Conservation (phyloP, 2,113 vertebrate genomes). For the Microtus richardsoni region DNA sequence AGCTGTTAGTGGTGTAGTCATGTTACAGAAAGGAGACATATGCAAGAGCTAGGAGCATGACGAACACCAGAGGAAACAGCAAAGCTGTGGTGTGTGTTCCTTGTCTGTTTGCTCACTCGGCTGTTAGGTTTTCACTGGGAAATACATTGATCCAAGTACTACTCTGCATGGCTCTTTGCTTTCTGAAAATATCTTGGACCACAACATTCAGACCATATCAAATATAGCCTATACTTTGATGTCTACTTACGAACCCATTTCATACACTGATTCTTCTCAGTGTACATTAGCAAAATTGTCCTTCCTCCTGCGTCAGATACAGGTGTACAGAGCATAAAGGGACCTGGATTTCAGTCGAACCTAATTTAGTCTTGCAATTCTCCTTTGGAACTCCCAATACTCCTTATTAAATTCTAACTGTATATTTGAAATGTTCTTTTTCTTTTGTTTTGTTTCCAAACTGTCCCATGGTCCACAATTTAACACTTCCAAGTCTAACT, state of each 20-base stretch:
- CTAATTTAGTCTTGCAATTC: not conserved
- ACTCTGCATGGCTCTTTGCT: not conserved
- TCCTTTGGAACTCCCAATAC: not conserved
- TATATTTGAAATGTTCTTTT: not conserved
- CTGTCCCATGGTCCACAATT: not conserved
- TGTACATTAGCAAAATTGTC: not conserved
- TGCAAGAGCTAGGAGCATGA: not conserved
- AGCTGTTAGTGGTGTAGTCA: not conserved
- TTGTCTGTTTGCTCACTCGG: not conserved
- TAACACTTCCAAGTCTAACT: not conserved
- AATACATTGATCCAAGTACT: constrained; percentile 9
- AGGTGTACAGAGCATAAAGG: not conserved
- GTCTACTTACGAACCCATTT: not conserved
- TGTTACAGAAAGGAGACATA: not conserved
- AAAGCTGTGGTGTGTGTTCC: not conserved
- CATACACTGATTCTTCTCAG: not conserved
- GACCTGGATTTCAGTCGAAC: not conserved
- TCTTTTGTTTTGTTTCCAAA: not conserved
- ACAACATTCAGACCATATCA: constrained; percentile 38
- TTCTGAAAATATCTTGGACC: not conserved
- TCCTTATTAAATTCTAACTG: constrained; percentile 37
- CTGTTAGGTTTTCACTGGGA: constrained; percentile 4
- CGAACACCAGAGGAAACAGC: not conserved
- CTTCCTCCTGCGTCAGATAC: not conserved
- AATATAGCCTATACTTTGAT: not conserved